Conservation (phyloP, 92 coral and sea anemone genomes). For the Plumapathes pennacea region DNA sequence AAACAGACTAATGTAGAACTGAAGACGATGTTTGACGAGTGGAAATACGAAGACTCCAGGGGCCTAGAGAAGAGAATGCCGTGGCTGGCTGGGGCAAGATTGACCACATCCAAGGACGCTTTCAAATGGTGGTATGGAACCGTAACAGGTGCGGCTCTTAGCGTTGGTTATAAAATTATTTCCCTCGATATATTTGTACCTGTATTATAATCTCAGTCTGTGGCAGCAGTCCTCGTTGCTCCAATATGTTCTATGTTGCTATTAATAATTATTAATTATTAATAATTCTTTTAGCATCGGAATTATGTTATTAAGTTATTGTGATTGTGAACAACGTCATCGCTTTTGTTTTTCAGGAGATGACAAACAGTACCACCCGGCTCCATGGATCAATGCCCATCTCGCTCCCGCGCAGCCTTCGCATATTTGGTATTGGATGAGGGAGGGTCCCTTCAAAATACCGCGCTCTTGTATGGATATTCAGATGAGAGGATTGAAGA, state of each 20-base stretch:
- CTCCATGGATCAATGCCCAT: slow-evolving; percentile 71
- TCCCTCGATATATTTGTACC: too few relatives aligned
- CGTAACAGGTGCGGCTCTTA: too few relatives aligned
- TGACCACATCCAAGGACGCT: slow-evolving; percentile 46
- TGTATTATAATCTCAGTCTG: too few relatives aligned
- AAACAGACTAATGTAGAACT: slow-evolving; percentile 50
- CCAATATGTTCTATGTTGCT: too few relatives aligned
- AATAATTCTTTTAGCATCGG: too few relatives aligned
- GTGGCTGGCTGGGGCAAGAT: slow-evolving; percentile 53
- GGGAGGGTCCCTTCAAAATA: slow-evolving; percentile 62
- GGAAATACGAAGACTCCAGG: slow-evolving; percentile 46
- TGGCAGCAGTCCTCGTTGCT: too few relatives aligned
- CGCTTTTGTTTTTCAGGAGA: too few relatives aligned
- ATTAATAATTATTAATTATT: too few relatives aligned
- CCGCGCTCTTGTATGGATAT: slow-evolving; percentile 71
- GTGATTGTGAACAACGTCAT: too few relatives aligned
- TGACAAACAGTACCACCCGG: slow-evolving; percentile 55
- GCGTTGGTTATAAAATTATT: too few relatives aligned
- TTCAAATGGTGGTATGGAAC: too few relatives aligned
- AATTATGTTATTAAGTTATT: too few relatives aligned
- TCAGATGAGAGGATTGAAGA: slow-evolving; percentile 71
- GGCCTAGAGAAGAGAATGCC: slow-evolving; percentile 70
- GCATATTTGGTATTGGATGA: slow-evolving; percentile 85
- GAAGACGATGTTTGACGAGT: slow-evolving; percentile 46
- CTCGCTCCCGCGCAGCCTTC: slow-evolving; percentile 51